Evolutionary conservation across 2,888 invertebrate species (phyloP), one percentile per base, ranked within the genome.

Genomic region (Halictus ligatus): DNA sequence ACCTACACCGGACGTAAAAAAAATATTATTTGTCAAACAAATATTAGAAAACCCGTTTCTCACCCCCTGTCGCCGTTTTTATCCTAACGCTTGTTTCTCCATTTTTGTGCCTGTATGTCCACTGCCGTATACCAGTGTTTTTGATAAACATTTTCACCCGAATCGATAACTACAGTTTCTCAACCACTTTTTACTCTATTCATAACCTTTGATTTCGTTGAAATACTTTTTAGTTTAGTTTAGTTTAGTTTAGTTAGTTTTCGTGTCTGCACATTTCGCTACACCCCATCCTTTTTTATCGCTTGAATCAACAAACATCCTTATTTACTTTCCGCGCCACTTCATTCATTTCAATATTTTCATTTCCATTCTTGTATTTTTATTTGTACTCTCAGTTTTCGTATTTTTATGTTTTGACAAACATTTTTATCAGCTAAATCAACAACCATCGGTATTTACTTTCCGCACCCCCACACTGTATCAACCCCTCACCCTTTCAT

Each of bases 21-120:
- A 64, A 29, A 25, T 64, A 64, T 64, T 64, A 29, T 64, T 64
- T 64, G 25, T 29, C 60, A 64, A 64, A 29, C 60, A 64, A 64
- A 64, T 29, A 29, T 64, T 64, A 64, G 60, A 29, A 29, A n/a
- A 64, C 15, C 7, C 60, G 60, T 29, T 64, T 64, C 12, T 29
- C 29, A 64, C 29, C 15, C 15, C 15, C 7, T 15, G 15, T 7
- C 6, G 25, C 60, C 2, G 15, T 29, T 64, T 64, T 29, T 15
- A 15, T 29, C 25, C 60, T 6, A 15, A 60, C n/a, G 5, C 6
- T 29, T 15, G 25, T 64, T 25, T 2, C 60, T 64, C 25, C 2
- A 2, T 15, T 29, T n/a, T 15, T 7, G 60, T 15, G 15, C 13
- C 15, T 29, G 13, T 64, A 29, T 29, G 2, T 10, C 21, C 21